A percentile compares a stretch with the other conserved stretches of the same genome.
These are phyloP conservation scores for Phasia obesa DNA, from an alignment of 2,888 invertebrate genomes.

Conservation along the genomic window DNA sequence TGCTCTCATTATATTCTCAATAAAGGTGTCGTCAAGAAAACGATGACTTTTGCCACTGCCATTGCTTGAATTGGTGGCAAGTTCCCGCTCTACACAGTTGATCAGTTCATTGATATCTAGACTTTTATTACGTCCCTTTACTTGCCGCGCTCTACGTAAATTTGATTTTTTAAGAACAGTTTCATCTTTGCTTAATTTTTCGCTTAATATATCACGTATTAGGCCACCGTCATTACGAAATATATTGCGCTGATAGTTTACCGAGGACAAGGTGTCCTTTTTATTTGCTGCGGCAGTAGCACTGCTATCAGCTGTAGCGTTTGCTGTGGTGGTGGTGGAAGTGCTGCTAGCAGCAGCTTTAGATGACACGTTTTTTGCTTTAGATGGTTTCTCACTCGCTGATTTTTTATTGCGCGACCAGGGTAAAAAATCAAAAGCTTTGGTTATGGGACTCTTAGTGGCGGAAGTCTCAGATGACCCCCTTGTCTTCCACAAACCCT, in stretches of 20 bases:
- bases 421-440: constrained; percentile 81
- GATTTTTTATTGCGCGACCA: constrained; percentile 79
- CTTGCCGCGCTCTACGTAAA: constrained; percentile 72
- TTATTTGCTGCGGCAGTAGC: constrained; percentile 50
- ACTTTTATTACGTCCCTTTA: constrained; percentile 79
- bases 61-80: constrained; percentile 64
- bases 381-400: constrained; percentile 43
- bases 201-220: constrained; percentile 80
- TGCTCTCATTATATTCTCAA: constrained; percentile 74
- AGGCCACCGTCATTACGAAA: constrained; percentile 80
- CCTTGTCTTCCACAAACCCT: constrained; percentile 70
- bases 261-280: constrained; percentile 70
- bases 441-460: constrained; percentile 80
- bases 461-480: constrained; percentile 60
- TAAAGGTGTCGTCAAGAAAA: constrained; percentile 77
- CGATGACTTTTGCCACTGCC: constrained; percentile 67
- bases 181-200: constrained; percentile 77
- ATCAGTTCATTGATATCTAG: constrained; percentile 81
- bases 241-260: constrained; percentile 79
- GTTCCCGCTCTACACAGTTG: constrained; percentile 77
- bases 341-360: neutral
- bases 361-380: constrained; percentile 33
- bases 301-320: neutral
- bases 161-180: constrained; percentile 65
- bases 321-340: neutral